Evolutionary conservation across 37 sponge, comb jelly and placozoan genomes (phyloP).

Genomic region (Cliona cf. orientalis): DNA sequence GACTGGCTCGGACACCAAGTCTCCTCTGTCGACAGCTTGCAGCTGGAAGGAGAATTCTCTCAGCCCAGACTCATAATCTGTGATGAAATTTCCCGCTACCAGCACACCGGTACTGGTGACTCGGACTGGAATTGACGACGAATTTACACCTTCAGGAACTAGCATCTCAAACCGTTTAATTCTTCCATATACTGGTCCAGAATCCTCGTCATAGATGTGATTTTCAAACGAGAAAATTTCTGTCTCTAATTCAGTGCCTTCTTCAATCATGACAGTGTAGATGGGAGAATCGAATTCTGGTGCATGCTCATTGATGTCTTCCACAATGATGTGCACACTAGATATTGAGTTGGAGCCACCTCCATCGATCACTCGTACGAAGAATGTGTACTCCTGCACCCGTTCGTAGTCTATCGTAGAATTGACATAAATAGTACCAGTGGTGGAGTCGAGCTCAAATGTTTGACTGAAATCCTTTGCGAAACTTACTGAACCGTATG

Average conservation of each 20-base stretch:
- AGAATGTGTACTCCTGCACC: constrained; percentile 8
- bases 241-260: constrained; percentile 7
- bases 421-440: constrained; percentile 21
- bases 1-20: constrained; percentile 25
- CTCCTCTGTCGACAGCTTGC: constrained; percentile 54
- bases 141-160: neutral
- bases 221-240: neutral
- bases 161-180: constrained; percentile 3
- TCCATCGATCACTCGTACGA: constrained; percentile 28
- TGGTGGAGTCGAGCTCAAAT: constrained; percentile 42
- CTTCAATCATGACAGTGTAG: constrained; percentile 37
- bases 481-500: neutral
- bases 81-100: constrained; percentile 3
- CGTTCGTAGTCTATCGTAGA: constrained; percentile 39
- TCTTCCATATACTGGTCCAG: constrained; percentile 10
- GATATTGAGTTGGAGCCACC: constrained; percentile 28
- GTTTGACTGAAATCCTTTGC: neutral
- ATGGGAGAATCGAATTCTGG: constrained; percentile 40
- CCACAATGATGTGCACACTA: constrained; percentile 30
- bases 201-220: constrained; percentile 13
- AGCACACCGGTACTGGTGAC: constrained; percentile 7
- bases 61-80: constrained; percentile 43
- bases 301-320: constrained; percentile 50
- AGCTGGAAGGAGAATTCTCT: constrained; percentile 29
- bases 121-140: neutral